Base-by-base conservation (phyloP, 2,113 vertebrate species). In the Entomyzon cyanotis region DNA sequence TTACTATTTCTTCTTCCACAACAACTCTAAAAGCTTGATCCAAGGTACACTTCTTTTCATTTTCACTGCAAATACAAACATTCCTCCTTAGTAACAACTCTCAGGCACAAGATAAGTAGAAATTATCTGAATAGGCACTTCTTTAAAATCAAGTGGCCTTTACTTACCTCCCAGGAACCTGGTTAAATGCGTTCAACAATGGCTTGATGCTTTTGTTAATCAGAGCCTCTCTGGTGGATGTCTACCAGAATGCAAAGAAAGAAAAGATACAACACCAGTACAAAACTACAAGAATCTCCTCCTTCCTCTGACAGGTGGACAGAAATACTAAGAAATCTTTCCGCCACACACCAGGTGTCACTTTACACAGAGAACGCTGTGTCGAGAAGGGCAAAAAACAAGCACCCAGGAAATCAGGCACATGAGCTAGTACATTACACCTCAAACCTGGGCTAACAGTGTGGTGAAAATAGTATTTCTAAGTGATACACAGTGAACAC, bases 1-100 rank as follows among this genome's bases (percentile, higher is more conserved):
- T 99, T 97, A 99, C 99, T 93, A 99, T 99, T 98, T 99, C 99
- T 94, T 99, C 99, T 95, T 99, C 99, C 67, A 99, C 97, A 79
- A 99, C 98, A 58, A 98, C 98, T 96, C 99, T 98, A 90, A 99
- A 98, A 87, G 99, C 98, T 95, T 99, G 99, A 96, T 99, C 99
- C 65, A 99, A 98, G 8, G 99, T 99, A 68, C 98, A 98, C 79
- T 99, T 99, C 98, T 99, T 99, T 87, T 99, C 99, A 68, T 99
- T 98, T 97, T 99, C 99, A 98, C 99, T 99, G 98, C 81, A 97
- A 97, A 97, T 49, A 58, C 92, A 94, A 97, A 74, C 76, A 62
- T n/a, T 81, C 27, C 91, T 75, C 41, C 76, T 65, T 28, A 93
- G 42, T 10, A 92, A 64, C 28, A 87, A 49, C 4, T 20, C 18